Conservation (phyloP, 2,888 invertebrate species). For the Palloptera scutellata region DNA sequence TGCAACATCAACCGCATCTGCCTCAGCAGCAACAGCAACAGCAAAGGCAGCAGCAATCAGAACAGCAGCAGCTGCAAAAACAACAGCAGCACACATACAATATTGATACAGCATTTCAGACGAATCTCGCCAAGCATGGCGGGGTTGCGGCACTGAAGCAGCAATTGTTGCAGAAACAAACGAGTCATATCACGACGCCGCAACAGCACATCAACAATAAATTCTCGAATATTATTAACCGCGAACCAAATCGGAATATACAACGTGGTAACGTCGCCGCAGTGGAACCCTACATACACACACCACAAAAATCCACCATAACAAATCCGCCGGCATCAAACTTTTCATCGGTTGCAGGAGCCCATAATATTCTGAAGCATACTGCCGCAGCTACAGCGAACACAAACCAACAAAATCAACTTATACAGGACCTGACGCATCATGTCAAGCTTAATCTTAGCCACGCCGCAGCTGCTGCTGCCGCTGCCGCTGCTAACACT, state of each 20-base stretch:
- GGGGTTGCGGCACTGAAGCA: constrained; percentile 57
- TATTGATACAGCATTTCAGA: constrained; percentile 13
- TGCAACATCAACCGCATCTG: constrained; percentile 38
- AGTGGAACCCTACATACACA: constrained; percentile 87
- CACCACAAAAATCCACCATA: constrained; percentile 72
- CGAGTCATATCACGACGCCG: constrained; percentile 38
- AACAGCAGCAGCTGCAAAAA: constrained; percentile 42
- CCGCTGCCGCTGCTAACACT: constrained; percentile 14
- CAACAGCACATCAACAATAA: constrained; percentile 43
- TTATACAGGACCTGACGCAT: constrained; percentile 63
- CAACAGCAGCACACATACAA: constrained; percentile 42
- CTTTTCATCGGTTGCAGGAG: constrained; percentile 59
- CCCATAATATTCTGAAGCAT: constrained; percentile 55
- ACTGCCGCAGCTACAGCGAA: constrained; percentile 59
- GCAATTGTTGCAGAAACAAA: constrained; percentile 55
- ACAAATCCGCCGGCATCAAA: constrained; percentile 54
- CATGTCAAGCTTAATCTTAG: constrained; percentile 38
- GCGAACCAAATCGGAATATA: constrained; percentile 47
- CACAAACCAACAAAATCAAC: constrained; percentile 62
- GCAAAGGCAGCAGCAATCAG: constrained; percentile 50
- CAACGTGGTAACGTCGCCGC: constrained; percentile 84
- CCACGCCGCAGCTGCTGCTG: constrained; percentile 37
- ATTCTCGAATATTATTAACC: constrained; percentile 53
- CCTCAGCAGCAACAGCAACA: constrained; percentile 42
- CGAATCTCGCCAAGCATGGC: constrained; percentile 42